These are phyloP conservation scores for Enteromius afrohamiltoni DNA, from an alignment of 2,797 vertebrate species.

Conservation along the genomic window DNA sequence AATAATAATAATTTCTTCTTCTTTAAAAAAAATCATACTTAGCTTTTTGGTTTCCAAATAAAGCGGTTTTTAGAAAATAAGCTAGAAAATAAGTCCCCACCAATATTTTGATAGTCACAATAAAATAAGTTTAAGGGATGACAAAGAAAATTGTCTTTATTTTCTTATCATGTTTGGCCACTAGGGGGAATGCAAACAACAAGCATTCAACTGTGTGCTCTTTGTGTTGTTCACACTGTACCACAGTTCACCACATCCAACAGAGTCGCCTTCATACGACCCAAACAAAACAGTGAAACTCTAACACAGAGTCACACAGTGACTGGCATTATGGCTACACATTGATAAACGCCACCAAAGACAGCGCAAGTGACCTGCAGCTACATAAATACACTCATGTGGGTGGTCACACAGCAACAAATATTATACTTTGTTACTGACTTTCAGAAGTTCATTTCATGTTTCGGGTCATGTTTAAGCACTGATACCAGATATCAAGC, in stretches of 20 bases:
- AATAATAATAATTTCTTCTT: too few relatives aligned
- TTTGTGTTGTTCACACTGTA: slow-evolving; percentile 47
- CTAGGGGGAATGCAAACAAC: slow-evolving; percentile 62
- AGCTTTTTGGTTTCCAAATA: neutral
- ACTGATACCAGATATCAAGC: slow-evolving; percentile 55
- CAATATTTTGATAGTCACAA: neutral
- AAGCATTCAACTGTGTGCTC: slow-evolving; percentile 52
- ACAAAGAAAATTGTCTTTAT: neutral
- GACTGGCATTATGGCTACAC: slow-evolving; percentile 11
- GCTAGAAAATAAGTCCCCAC: neutral
- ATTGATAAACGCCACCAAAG: slow-evolving; percentile 18
- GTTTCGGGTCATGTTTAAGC: slow-evolving; percentile 58
- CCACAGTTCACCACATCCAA: slow-evolving; percentile 4
- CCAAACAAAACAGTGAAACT: neutral
- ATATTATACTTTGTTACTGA: slow-evolving; percentile 72
- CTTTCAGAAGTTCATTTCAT: slow-evolving; percentile 71
- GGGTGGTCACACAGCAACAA: slow-evolving; percentile 76
- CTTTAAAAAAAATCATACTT: neutral
- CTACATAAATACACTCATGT: slow-evolving; percentile 59
- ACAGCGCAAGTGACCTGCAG: slow-evolving; percentile 30
- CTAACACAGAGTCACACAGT: neutral
- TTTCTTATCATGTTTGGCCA: slow-evolving; percentile 57
- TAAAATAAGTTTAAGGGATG: neutral
- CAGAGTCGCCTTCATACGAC: neutral
- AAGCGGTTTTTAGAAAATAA: neutral